Base-by-base conservation (phyloP, 1,140 invertebrate genomes). In the Episyrphus balteatus region DNA sequence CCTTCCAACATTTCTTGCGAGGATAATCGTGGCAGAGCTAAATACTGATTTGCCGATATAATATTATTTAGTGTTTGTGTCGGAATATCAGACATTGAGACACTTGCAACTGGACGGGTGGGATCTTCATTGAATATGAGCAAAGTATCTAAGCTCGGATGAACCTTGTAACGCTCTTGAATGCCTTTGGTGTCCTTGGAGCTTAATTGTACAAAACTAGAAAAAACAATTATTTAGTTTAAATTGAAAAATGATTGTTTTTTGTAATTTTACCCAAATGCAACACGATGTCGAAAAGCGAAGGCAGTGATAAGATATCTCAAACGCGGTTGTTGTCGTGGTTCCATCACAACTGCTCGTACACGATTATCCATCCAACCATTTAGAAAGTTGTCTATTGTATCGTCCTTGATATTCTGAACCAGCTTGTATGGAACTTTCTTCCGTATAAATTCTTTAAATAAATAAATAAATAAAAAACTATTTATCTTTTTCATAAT, bases 321-420 rank as follows among this genome's bases (percentile, higher is more conserved):
- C 19, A 95, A 72, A 33, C 88, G 77, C 8, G 88, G 79, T 5
- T 77, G 75, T 46, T 81, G 79, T 50, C 81, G 75, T 41, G 82
- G 83, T 55, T 89, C 86, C 68, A 96, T 90, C 54, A 97, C 83
- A 32, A 97, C 68, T 21, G 84, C 90, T 46, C 92, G 78, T 36
- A 97, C 87, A 67, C 81, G 78, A 69, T 97, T 97, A 70, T 97
- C 92, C 42, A 77, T 73, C 85, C 92, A 97, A 26, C 88, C 88
- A 44, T 77, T 78, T 1, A 97, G 71, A 64, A 96, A 97, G 5
- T 70, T 70, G 39, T 89, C 80, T 39, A 88, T 70, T 58, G 85
- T 88, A 13, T 75, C 66, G 56, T 90, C 82, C 45, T 75, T 81
- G 7, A 97, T 68, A 42, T 73, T 74, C 40, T 75, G 70, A 32